These are phyloP conservation scores for Cranoglanis bouderius DNA, from an alignment of 2,113 vertebrate species.

Conservation along the genomic window DNA sequence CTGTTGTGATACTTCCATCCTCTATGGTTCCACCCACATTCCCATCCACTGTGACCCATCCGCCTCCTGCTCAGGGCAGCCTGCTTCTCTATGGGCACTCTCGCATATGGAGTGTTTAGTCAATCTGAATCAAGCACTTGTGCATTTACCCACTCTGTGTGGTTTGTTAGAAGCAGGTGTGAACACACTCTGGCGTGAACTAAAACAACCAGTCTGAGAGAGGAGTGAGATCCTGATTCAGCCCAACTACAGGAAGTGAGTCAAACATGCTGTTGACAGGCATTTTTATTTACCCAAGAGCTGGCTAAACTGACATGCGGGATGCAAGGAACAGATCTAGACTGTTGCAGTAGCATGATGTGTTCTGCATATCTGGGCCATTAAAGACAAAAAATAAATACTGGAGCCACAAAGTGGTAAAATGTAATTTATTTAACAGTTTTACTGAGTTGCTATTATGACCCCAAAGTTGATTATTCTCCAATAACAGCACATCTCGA, in stretches of 20 bases:
- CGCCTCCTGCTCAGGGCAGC: slow-evolving; percentile 18
- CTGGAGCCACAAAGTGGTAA: background rate
- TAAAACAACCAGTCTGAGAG: background rate
- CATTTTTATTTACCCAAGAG: background rate
- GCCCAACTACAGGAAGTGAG: background rate
- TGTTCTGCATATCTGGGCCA: background rate
- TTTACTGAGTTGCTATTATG: background rate
- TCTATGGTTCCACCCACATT: slow-evolving; percentile 26
- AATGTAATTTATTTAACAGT: background rate
- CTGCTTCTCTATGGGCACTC: background rate
- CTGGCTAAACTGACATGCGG: background rate
- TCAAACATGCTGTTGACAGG: background rate
- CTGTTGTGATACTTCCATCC: background rate
- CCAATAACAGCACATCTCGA: background rate
- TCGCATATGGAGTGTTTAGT: slow-evolving; percentile 4
- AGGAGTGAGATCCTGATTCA: slow-evolving; percentile 1
- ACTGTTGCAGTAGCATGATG: background rate
- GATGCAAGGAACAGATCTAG: background rate
- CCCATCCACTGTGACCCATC: slow-evolving; percentile 23
- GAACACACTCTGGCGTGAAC: background rate
- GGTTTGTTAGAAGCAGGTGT: background rate
- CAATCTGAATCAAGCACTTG: background rate
- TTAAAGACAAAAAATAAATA: background rate
- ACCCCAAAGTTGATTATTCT: background rate
- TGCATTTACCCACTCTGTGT: background rate